phyloP scores from a whole-genome alignment of 2,113 vertebrate genomes.

The Struthidea cinerea region DNA sequence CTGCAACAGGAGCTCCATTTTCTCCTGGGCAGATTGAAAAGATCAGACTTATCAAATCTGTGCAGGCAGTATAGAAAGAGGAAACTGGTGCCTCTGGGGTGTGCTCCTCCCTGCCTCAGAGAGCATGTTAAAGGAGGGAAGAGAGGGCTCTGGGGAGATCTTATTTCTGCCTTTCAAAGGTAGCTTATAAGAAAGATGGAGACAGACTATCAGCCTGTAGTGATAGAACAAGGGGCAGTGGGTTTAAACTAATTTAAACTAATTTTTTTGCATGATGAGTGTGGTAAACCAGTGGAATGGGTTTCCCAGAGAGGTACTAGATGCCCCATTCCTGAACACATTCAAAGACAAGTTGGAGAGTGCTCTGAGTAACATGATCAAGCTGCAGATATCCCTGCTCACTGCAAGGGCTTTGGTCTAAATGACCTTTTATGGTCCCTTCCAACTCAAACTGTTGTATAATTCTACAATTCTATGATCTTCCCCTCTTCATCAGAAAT shows the following conservation, averaged over 20 bases:
- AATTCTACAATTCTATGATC: neutral
- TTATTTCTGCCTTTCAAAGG: neutral
- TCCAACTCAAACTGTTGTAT: neutral
- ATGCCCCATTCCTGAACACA: neutral
- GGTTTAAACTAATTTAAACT: neutral
- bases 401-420: neutral
- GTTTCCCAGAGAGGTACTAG: neutral
- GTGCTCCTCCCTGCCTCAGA: neutral
- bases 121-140: neutral
- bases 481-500: neutral
- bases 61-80: neutral
- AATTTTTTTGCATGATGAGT: fast-evolving
- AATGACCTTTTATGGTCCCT: neutral
- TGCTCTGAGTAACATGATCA: neutral
- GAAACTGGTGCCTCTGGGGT: neutral
- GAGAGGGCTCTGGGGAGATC: neutral
- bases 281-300: neutral
- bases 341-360: fast-evolving
- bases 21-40: neutral
- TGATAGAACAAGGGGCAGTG: neutral
- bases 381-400: neutral
- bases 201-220: neutral
- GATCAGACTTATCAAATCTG: neutral
- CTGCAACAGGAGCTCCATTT: neutral
- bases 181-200: neutral